Conservation (phyloP, 2,797 vertebrate species). For the Lateolabrax maculatus region DNA sequence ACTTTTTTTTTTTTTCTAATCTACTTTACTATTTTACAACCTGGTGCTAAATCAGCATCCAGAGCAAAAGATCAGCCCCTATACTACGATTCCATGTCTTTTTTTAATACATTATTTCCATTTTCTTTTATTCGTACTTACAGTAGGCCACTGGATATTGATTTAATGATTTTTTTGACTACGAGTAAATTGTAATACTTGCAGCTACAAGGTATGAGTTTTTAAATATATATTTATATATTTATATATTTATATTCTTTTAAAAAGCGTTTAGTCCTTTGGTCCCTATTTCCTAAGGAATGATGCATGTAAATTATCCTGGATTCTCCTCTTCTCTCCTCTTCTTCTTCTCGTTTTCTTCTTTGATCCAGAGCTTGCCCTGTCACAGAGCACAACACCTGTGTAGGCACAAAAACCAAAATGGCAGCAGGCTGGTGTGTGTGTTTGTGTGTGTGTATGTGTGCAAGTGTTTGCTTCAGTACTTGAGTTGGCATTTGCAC, state of each 20-base stretch:
- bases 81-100: conserved; percentile 77
- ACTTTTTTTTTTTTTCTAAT: conserved; percentile 79
- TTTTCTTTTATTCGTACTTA: conserved; percentile 84
- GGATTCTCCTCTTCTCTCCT: conserved; percentile 86
- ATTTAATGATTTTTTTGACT: conserved; percentile 85
- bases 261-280: conserved; percentile 99
- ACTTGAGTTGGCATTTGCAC: conserved; percentile 85
- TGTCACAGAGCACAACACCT: conserved; percentile 88
- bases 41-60: conserved; percentile 84
- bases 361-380: conserved; percentile 85
- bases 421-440: conserved; percentile 92
- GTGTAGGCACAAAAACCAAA: conserved; percentile 92
- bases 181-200: conserved; percentile 88
- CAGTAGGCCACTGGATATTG: conserved; percentile 88
- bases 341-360: conserved; percentile 66
- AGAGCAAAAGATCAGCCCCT: conserved; percentile 83
- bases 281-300: conserved; percentile 99
- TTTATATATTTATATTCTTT: conserved; percentile 91
- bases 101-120: conserved; percentile 82
- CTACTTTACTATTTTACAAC: conserved; percentile 85
- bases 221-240: conserved; percentile 89
- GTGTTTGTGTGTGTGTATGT: conserved; percentile 77
- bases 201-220: conserved; percentile 90
- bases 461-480: conserved; percentile 75
- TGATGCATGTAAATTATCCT: conserved; percentile 97